Conservation (phyloP, 2,888 invertebrate species). For the Oligia latruncula region DNA sequence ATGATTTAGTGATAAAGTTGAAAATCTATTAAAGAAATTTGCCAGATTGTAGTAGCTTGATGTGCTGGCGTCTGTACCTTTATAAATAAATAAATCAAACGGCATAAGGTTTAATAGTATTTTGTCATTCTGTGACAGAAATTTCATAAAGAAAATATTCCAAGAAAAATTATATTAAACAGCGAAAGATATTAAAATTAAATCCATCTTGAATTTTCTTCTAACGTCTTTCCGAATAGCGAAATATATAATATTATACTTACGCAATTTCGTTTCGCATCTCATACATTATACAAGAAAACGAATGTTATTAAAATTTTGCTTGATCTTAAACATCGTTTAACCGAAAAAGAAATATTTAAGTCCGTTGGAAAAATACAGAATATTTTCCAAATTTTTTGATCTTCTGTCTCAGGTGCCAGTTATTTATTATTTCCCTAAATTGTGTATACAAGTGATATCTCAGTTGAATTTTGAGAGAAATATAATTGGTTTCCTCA, state of each 20-base stretch:
- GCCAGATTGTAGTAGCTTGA: no score
- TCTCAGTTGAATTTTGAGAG: constrained; percentile 16
- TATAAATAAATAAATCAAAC: background rate
- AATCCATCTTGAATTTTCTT: constrained; percentile 33
- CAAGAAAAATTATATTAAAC: constrained; percentile 1
- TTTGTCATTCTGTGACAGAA: background rate
- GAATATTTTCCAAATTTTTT: constrained; percentile 28
- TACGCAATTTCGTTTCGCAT: constrained; percentile 28
- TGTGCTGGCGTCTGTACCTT: no score
- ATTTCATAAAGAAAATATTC: constrained; percentile 8
- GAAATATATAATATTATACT: constrained; percentile 8
- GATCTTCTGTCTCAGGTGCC: constrained; percentile 31
- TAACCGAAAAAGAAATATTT: constrained; percentile 53
- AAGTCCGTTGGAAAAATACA: constrained; percentile 15
- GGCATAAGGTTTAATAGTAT: background rate
- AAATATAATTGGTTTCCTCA: constrained; percentile 23
- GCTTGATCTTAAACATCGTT: constrained; percentile 39
- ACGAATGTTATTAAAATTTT: constrained; percentile 46
- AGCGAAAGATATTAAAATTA: constrained; percentile 36
- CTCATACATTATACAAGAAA: constrained; percentile 16
- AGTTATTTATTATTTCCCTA: constrained; percentile 43
- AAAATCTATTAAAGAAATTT: no score
- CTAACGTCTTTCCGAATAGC: constrained; percentile 1
- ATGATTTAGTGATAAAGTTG: no score
- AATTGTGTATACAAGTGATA: constrained; percentile 38